A percentile compares a stretch with the other conserved stretches of the same genome.
Conservation (phyloP, 2,888 invertebrate species). For the Loripinus fragilis region DNA sequence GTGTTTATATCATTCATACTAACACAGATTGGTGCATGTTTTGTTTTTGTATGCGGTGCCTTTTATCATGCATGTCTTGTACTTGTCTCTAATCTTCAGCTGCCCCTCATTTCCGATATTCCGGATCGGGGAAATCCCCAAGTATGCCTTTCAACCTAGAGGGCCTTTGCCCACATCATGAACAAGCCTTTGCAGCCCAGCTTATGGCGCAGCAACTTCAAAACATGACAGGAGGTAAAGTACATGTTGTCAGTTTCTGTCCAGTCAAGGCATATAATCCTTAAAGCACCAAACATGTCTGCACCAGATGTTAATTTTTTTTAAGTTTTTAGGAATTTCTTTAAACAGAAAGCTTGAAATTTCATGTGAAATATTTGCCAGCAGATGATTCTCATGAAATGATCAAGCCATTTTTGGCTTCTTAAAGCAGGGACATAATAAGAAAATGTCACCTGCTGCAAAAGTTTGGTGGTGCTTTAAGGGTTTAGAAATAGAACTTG, state of each 20-base stretch:
- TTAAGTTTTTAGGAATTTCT: no score
- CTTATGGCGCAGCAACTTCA: conserved; percentile 72
- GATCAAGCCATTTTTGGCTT: no score
- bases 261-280: not conserved
- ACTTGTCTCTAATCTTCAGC: conserved; percentile 62
- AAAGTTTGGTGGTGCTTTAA: no score
- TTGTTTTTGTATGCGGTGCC: conserved; percentile 10
- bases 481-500: no score
- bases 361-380: no score
- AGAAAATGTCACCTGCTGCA: no score
- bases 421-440: no score
- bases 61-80: conserved; percentile 54
- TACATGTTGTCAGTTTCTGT: not conserved
- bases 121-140: conserved; percentile 66
- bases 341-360: no score
- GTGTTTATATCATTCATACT: not conserved
- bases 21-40: conserved; percentile 11
- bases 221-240: conserved; percentile 71
- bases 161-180: conserved; percentile 79
- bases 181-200: conserved; percentile 79
- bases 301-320: no score
- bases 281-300: no score
- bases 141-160: conserved; percentile 70
- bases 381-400: no score
- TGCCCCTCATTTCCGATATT: conserved; percentile 81